Evolutionary conservation across 2,888 invertebrate genomes (phyloP).

Genomic region (Tridacna gigas): DNA sequence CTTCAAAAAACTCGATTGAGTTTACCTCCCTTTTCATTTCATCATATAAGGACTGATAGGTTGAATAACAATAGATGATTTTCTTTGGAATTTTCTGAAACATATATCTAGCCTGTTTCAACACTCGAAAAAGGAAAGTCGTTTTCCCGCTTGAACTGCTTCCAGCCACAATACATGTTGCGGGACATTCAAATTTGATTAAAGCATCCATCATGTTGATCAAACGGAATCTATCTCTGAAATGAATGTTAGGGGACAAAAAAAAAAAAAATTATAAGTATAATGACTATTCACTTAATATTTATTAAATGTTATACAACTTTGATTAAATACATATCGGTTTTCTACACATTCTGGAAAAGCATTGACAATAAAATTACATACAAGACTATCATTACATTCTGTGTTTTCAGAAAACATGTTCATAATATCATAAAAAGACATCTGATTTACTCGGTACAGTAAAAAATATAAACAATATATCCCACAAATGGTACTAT

Average conservation of each 20-base stretch:
- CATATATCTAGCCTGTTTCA: slow-evolving; percentile 42
- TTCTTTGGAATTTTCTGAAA: slow-evolving; percentile 37
- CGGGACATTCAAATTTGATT: slow-evolving; percentile 53
- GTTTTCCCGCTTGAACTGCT: slow-evolving; percentile 52
- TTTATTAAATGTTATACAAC: slow-evolving; percentile 43
- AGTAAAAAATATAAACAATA: slow-evolving; percentile 55
- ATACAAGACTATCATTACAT: slow-evolving; percentile 50
- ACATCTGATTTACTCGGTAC: slow-evolving; percentile 37
- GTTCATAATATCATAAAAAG: slow-evolving; percentile 49
- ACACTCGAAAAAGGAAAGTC: slow-evolving; percentile 42
- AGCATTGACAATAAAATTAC: slow-evolving; percentile 33
- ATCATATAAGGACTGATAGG: slow-evolving; percentile 44
- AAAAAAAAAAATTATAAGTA: neutral
- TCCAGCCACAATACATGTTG: slow-evolving; percentile 47
- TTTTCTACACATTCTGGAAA: slow-evolving; percentile 36
- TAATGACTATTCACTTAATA: slow-evolving; percentile 2
- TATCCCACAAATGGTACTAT: slow-evolving; percentile 56
- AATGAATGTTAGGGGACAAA: slow-evolving; percentile 6
- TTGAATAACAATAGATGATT: slow-evolving; percentile 47
- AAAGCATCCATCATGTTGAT: slow-evolving; percentile 31
- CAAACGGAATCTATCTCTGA: neutral
- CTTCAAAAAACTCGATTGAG: slow-evolving; percentile 47
- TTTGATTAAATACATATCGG: slow-evolving; percentile 30
- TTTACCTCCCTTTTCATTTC: slow-evolving; percentile 41
- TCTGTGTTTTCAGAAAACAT: slow-evolving; percentile 34